These are phyloP conservation scores for Anthopleura sola DNA, from an alignment of 64 coral and sea anemone species.

Conservation along the genomic window DNA sequence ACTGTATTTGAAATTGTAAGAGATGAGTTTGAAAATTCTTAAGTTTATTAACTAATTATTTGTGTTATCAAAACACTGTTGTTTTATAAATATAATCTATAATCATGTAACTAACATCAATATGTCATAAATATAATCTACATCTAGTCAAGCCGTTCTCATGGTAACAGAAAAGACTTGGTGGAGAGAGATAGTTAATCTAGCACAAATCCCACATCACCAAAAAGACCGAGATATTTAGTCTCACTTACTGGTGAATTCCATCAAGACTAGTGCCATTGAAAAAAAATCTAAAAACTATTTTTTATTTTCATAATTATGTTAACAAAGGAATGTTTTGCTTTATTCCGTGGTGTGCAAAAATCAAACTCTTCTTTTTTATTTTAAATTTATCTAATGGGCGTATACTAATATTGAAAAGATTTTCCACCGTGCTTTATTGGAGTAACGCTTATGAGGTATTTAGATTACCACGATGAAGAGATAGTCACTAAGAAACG, in stretches of 20 bases:
- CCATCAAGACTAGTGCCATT: background rate
- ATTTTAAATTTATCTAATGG: no score
- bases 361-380: no score
- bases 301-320: background rate
- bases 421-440: background rate
- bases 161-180: conserved; percentile 26
- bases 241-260: background rate
- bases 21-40: no score
- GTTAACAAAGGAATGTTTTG: background rate
- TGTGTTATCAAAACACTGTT: background rate
- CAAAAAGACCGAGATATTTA: conserved; percentile 6
- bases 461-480: background rate
- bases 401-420: no score
- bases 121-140: conserved; percentile 23
- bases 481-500: background rate
- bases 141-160: conserved; percentile 29
- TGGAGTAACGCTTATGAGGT: background rate
- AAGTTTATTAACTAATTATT: no score
- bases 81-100: background rate
- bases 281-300: background rate
- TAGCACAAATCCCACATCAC: conserved; percentile 16
- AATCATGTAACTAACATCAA: no score
- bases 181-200: conserved; percentile 39
- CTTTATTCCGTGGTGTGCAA: background rate
- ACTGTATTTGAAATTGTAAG: no score